Evolutionary conservation across 2,113 vertebrate genomes (phyloP).

Genomic region (Charina bottae): DNA sequence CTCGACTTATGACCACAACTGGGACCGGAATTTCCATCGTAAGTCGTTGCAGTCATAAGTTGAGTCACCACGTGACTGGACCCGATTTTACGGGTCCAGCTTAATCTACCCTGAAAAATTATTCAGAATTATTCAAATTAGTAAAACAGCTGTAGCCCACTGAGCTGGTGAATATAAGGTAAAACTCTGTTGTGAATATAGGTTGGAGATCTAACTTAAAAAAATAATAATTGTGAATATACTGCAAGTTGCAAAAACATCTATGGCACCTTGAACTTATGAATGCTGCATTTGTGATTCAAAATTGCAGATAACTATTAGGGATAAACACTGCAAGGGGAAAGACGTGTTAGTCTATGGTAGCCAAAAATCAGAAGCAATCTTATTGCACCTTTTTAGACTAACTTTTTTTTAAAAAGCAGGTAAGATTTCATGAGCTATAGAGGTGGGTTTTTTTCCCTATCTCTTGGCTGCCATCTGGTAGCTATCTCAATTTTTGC

Average conservation of each 20-base stretch:
- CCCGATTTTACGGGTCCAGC: background rate
- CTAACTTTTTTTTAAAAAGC: background rate
- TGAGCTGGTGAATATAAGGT: background rate
- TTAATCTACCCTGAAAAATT: background rate
- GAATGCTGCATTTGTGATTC: background rate
- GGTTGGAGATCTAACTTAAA: background rate
- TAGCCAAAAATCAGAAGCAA: background rate
- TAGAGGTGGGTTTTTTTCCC: background rate
- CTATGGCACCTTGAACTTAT: background rate
- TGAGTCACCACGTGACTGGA: no score
- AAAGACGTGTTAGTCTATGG: background rate
- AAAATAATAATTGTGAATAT: background rate
- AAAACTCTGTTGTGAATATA: background rate
- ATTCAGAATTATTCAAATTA: background rate
- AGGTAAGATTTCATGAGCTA: background rate
- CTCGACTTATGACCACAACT: no score
- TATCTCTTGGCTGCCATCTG: background rate
- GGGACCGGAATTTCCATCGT: no score
- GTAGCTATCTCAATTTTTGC: background rate
- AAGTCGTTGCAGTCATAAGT: no score
- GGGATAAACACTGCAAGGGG: background rate
- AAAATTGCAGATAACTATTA: background rate
- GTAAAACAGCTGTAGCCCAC: background rate
- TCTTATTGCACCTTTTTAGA: background rate
- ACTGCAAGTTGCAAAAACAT: background rate